Percentiles rank a stretch among this genome's conserved stretches.
phyloP scores from a whole-genome alignment of 2,888 invertebrate species.

The Megaustenia siamemsis region DNA sequence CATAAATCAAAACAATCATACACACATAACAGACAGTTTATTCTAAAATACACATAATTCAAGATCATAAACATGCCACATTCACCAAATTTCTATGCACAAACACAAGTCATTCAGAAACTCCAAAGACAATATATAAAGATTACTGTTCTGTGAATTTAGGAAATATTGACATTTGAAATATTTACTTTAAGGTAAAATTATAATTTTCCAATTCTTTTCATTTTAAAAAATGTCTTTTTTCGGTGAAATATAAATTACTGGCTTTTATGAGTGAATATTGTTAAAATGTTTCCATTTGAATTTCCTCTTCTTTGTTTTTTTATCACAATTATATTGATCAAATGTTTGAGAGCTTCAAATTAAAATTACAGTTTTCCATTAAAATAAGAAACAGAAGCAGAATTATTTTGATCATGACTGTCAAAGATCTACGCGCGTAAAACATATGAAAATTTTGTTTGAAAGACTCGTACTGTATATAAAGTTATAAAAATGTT shows the following conservation, averaged over 20 bases:
- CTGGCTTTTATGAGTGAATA: no score
- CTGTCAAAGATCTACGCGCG: background rate
- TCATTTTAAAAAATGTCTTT: no score
- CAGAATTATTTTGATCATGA: background rate
- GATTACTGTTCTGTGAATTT: background rate
- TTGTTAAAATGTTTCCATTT: no score
- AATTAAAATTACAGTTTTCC: background rate
- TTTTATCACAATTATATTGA: no score
- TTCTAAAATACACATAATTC: background rate
- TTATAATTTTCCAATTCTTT: no score
- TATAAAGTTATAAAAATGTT: constrained; percentile 40
- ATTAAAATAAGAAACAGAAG: background rate
- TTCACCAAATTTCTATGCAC: background rate
- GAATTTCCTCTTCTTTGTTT: no score
- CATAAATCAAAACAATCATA: background rate
- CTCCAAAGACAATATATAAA: background rate
- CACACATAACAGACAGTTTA: background rate
- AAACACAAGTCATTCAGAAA: background rate
- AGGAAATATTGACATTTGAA: background rate
- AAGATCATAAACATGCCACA: background rate
- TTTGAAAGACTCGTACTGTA: constrained; percentile 46
- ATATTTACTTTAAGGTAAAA: no score
- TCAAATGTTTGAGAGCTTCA: background rate
- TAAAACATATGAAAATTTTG: constrained; percentile 26
- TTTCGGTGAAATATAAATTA: no score